Evolutionary conservation across 2,888 invertebrate species (phyloP), one percentile per base, ranked within the genome.

Genomic region (Drosophila subsilvestris): DNA sequence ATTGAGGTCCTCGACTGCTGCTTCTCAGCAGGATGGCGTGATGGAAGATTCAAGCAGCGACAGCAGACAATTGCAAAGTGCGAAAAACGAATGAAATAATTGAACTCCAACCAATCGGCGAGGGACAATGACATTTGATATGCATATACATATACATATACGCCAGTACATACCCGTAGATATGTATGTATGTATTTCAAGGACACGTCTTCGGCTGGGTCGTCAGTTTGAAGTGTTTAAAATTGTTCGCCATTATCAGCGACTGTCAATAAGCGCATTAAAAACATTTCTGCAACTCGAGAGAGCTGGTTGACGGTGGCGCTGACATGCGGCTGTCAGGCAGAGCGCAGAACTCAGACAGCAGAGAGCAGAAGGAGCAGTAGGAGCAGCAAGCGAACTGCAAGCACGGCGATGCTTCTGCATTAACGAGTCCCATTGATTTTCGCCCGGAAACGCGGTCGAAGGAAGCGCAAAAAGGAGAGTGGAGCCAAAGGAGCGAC

Each of bases 351-450:
- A 32, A 44, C n/a, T n/a, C n/a, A n/a, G 10, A 25, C 20, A 20
- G n/a, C 29, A 17, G 29, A 32, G 29, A 45, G 44, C 27, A 29
- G 45, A 57, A 37, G 22, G n/a, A n/a, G n/a, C n/a, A 17, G 25
- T 4, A 12, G 17, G 29, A 42, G 29, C 25, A 37, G n/a, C 7
- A 17, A 8, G 25, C 48, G n/a, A 54, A 59, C 45, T 71, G 66
- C 60, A 73, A 29, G 51, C 56, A 37, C 37, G 37, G 43, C 54
- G 59, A 45, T 20, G 43, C 32, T 73, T 20, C 54, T 57, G 73
- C 57, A 58, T 74, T 73, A 73, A 66, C 74, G 66, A 73, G 54
- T 49, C 53, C 54, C 55, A 73, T 73, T 73, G 73, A 71, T 70
- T 71, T 70, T 57, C 22, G 12, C 45, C 17, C 37, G 51, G 48